Conservation (phyloP, 2,113 vertebrate species). For the Bufo gargarizans region DNA sequence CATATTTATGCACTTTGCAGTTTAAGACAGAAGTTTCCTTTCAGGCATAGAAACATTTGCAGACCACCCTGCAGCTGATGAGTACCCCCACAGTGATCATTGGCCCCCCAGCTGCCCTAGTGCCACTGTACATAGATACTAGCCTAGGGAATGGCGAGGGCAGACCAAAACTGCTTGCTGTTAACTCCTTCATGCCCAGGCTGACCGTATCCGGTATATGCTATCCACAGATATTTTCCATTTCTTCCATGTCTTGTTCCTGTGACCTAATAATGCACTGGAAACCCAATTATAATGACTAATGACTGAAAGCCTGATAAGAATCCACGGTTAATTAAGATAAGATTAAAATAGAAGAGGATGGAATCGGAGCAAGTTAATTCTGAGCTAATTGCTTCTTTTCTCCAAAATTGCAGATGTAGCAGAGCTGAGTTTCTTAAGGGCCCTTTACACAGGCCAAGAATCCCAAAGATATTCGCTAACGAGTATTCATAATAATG, state of each 20-base stretch:
- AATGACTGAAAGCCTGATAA: conserved; percentile 16
- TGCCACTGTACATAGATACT: not conserved
- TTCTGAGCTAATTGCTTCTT: not conserved
- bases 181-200: not conserved
- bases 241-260: conserved; percentile 3
- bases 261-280: conserved; percentile 16
- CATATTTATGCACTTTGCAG: conserved; percentile 9
- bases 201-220: not conserved
- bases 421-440: not conserved
- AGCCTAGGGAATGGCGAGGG: not conserved
- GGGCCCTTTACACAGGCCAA: too few species aligned
- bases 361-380: not conserved
- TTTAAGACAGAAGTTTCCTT: not conserved
- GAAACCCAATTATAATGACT: conserved; percentile 9
- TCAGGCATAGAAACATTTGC: not conserved
- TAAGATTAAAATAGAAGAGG: not conserved
- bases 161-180: not conserved
- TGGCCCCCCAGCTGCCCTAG: not conserved
- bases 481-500: too few species aligned
- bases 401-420: not conserved
- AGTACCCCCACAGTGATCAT: not conserved
- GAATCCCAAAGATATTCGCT: too few species aligned
- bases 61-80: not conserved
- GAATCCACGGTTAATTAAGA: conserved; percentile 11
- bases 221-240: not conserved